Base-by-base conservation (phyloP, 2,888 invertebrate species). In the Calliopum simillimum region DNA sequence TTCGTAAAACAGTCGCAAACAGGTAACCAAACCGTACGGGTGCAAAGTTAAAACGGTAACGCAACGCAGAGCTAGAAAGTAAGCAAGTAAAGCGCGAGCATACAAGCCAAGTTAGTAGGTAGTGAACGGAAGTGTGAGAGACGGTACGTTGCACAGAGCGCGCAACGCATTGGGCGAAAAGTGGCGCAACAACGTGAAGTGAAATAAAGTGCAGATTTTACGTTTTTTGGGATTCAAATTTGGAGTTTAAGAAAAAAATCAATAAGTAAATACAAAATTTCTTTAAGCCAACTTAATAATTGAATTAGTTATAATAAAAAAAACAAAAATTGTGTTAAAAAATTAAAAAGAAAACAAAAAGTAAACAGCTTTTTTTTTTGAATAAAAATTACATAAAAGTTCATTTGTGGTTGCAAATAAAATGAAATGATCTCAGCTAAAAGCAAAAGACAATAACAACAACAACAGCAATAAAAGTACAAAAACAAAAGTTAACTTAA, bases 21-120 rank as follows among this genome's bases (percentile, higher is more conserved):
- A 77, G 80, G 79, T 78, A 80, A 79, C 77, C 80, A 76, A 81
- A 76, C 76, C 75, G 80, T 77, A 76, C 81, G 82, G 81, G 80
- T 78, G 77, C 76, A 79, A 75, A 73, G 76, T 82, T 33, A 80
- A 82, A 81, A 75, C 76, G 77, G 74, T 75, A 74, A 70, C 66
- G 43, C 56, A 47, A n/a, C n/a, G 53, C 47, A 68, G 19, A 25
- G 25, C 41, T 41, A 58, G 16, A 55, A 58, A 55, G 68, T 44
- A 21, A 55, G 46, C 49, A 21, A 47, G 53, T 43, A 56, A 46
- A 68, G 33, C 46, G 64, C 71, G 58, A 68, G 72, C 64, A 63
- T 71, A 74, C 75, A 71, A 73, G 74, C 73, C 74, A 77, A 76
- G 71, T 70, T 70, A n/a, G 65, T 62, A 76, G 71, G 68, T 70